Conservation (phyloP, 2,888 invertebrate genomes). For the Allophyes oxyacanthae region DNA sequence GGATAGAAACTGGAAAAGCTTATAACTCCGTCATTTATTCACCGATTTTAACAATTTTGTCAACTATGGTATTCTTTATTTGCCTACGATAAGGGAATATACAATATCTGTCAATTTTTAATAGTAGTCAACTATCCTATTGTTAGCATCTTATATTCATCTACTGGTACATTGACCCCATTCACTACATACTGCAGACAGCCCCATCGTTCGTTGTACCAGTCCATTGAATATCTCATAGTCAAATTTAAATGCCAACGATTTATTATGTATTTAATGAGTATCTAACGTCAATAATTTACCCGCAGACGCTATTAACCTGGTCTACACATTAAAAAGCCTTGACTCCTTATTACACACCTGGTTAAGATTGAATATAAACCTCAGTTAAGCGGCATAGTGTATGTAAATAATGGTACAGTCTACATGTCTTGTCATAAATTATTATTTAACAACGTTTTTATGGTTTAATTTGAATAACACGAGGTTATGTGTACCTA, state of each 20-base stretch:
- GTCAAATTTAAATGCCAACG: background rate
- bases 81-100: no score
- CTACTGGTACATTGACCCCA: no score
- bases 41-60: no score
- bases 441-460: slow-evolving; percentile 24
- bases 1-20: no score
- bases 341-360: slow-evolving; percentile 47
- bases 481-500: slow-evolving; percentile 49
- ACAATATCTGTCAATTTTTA: no score
- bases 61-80: no score
- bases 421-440: slow-evolving; percentile 28
- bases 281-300: slow-evolving; percentile 21
- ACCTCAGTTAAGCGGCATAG: slow-evolving; percentile 42
- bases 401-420: slow-evolving; percentile 47
- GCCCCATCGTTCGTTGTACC: no score
- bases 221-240: no score
- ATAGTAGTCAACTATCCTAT: no score
- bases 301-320: slow-evolving; percentile 30
- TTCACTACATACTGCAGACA: no score
- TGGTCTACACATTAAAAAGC: slow-evolving; percentile 37
- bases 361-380: slow-evolving; percentile 53
- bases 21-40: no score
- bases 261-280: slow-evolving; percentile 33
- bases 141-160: no score
- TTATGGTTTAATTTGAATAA: slow-evolving; percentile 52